Percentiles rank a stretch among this genome's conserved stretches.
Conservation (phyloP, 2,888 invertebrate genomes). For the Chouioia cunea region DNA sequence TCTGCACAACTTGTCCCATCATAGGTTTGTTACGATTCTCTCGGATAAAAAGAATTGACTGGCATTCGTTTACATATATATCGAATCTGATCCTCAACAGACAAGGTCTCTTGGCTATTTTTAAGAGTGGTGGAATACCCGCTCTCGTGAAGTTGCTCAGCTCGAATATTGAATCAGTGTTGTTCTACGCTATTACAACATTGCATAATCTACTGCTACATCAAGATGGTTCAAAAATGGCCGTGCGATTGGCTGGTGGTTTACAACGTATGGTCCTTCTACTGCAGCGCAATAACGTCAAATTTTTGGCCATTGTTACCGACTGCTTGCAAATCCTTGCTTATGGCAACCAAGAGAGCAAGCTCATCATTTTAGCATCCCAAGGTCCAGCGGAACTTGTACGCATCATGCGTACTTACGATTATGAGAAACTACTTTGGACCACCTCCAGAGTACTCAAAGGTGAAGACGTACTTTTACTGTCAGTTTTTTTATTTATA, state of each 20-base stretch:
- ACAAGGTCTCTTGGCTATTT: conserved; percentile 96
- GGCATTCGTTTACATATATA: no score
- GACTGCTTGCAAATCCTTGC: conserved; percentile 98
- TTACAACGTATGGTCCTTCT: conserved; percentile 98
- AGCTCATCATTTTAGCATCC: conserved; percentile 94
- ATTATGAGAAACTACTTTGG: conserved; percentile 98
- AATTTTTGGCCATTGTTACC: conserved; percentile 98
- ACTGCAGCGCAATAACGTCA: conserved; percentile 96
- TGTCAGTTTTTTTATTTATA: no score
- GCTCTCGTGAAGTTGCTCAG: conserved; percentile 96
- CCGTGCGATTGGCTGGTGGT: conserved; percentile 95
- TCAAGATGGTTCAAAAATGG: conserved; percentile 99
- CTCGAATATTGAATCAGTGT: conserved; percentile 95
- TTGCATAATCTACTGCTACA: conserved; percentile 96
- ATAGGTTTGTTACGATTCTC: conserved; percentile 64
- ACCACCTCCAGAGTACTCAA: conserved; percentile 98
- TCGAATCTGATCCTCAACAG: conserved; percentile 65
- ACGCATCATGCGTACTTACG: conserved; percentile 96
- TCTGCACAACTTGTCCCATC: conserved; percentile 97
- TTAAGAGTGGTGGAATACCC: conserved; percentile 99
- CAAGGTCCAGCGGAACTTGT: conserved; percentile 97
- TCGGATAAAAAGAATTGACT: no score
- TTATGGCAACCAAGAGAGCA: conserved; percentile 98
- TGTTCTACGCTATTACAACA: conserved; percentile 99
- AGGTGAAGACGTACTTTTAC: conserved; percentile 70